A percentile compares a stretch with the other conserved stretches of the same genome.
Evolutionary conservation across 2,888 invertebrate genomes (phyloP).

Genomic region (Hemicrepidius hirtus): DNA sequence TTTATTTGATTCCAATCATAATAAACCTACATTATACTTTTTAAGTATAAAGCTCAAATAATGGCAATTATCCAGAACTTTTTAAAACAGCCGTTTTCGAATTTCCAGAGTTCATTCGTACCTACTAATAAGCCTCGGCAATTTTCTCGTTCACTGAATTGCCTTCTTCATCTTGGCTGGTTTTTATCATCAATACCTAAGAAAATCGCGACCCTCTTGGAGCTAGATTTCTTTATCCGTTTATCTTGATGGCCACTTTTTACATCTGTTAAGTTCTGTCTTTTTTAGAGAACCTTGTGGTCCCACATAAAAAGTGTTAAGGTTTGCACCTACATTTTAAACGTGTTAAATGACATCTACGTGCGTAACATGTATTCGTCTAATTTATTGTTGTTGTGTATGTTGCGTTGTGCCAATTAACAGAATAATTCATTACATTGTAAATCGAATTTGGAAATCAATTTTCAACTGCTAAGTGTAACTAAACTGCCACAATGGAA

Average conservation of each 20-base stretch:
- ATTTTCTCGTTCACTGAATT: slow-evolving; percentile 63
- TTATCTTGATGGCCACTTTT: slow-evolving; percentile 24
- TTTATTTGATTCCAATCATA: not conserved
- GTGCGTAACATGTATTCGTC: no score
- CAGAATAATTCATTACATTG: slow-evolving; percentile 5
- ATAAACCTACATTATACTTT: not conserved
- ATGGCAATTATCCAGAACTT: not conserved
- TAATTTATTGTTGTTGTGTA: no score
- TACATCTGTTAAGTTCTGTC: not conserved
- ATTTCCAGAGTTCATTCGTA: slow-evolving; percentile 39
- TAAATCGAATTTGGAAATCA: slow-evolving; percentile 5
- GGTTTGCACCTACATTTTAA: no score
- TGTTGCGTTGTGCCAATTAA: not conserved
- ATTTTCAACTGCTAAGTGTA: not conserved
- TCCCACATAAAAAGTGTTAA: no score
- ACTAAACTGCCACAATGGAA: not conserved
- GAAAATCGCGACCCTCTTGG: slow-evolving; percentile 15
- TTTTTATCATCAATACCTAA: slow-evolving; percentile 43
- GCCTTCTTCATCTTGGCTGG: slow-evolving; percentile 50
- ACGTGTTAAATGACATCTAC: no score
- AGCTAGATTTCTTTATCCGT: slow-evolving; percentile 20
- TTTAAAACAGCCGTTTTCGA: slow-evolving; percentile 32
- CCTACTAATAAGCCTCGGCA: slow-evolving; percentile 59
- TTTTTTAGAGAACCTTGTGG: not conserved
- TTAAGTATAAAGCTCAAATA: not conserved